These are phyloP conservation scores for Hydropsyche tenuis DNA, from an alignment of 1,140 invertebrate species.

Conservation along the genomic window DNA sequence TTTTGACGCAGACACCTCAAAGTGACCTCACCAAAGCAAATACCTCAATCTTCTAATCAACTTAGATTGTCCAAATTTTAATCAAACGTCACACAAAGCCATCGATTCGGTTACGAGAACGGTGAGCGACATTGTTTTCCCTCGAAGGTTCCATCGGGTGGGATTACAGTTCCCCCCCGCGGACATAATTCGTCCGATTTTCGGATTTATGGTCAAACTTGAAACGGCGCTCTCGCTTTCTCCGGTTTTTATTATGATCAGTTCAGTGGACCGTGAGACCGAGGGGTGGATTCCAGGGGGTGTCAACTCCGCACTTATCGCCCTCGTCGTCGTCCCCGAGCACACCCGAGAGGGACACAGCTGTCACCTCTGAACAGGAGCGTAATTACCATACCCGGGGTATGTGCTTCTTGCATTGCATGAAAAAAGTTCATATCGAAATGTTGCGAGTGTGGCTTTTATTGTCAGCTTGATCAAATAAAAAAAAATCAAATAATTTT, in stretches of 20 bases:
- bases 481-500: too few species aligned
- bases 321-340: constrained; percentile 28
- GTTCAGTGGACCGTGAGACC: constrained; percentile 64
- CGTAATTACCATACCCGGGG: constrained; percentile 21
- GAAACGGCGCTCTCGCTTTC: constrained; percentile 40
- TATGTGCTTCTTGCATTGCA: background rate
- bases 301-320: constrained; percentile 44
- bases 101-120: constrained; percentile 10
- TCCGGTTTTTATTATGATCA: constrained; percentile 65
- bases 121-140: background rate
- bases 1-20: background rate
- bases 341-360: constrained; percentile 40
- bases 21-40: constrained; percentile 12
- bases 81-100: background rate
- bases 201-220: constrained; percentile 66
- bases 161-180: constrained; percentile 22
- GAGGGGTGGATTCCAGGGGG: constrained; percentile 15
- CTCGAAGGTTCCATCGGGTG: background rate
- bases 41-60: too few species aligned
- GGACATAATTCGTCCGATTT: constrained; percentile 45
- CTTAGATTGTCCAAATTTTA: too few species aligned
- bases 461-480: too few species aligned
- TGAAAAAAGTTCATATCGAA: too few species aligned
- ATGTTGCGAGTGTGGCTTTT: too few species aligned
- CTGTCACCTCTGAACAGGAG: constrained; percentile 40